A percentile compares a stretch with the other conserved stretches of the same genome.
Conservation (phyloP, 2,113 vertebrate genomes). For the Cryptoleucopteryx plumbea region DNA sequence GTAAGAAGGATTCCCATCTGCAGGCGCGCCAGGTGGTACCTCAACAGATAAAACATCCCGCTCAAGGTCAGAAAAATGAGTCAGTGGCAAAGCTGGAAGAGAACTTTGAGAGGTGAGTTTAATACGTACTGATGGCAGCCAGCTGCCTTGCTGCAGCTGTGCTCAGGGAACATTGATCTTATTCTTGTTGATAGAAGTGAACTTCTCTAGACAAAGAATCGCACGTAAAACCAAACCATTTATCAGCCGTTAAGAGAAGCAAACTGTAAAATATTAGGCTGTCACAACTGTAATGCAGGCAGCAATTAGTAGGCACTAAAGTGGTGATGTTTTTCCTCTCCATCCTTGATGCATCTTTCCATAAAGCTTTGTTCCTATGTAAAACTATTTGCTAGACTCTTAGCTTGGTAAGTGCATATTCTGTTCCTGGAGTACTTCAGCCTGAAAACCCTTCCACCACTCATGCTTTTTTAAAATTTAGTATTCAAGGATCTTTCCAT, state of each 20-base stretch:
- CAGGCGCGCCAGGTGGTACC: background rate
- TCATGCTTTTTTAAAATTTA: background rate
- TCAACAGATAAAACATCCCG: background rate
- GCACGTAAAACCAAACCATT: background rate
- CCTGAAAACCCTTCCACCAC: background rate
- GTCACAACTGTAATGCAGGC: background rate
- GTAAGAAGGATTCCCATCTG: background rate
- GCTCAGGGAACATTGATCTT: background rate
- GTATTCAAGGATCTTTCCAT: background rate
- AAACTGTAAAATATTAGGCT: background rate
- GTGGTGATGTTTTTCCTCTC: background rate
- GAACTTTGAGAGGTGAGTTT: background rate
- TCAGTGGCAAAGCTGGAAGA: background rate
- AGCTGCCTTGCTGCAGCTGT: conserved; percentile 15
- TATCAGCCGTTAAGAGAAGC: background rate
- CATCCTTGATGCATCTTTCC: background rate
- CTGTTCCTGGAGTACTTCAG: background rate
- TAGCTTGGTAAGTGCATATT: background rate
- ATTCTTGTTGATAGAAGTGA: background rate
- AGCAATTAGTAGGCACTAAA: background rate
- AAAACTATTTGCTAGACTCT: background rate
- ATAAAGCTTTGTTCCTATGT: background rate
- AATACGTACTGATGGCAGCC: background rate
- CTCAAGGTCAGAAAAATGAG: background rate
- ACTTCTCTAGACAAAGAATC: background rate